Base-by-base conservation (phyloP, 2,888 invertebrate species). In the Napeogenes inachia region DNA sequence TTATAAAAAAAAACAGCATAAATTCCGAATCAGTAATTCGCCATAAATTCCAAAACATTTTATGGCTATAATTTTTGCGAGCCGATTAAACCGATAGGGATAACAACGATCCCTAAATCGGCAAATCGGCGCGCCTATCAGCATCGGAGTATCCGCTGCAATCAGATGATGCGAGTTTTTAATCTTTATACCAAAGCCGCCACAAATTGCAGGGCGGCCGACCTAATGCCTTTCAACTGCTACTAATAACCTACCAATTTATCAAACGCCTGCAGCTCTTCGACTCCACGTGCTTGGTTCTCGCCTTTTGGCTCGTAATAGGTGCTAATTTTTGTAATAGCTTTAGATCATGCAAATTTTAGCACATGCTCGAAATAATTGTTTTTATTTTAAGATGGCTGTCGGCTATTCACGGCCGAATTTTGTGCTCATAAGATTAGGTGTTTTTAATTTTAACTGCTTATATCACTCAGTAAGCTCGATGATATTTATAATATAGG, bases 241-340 rank as follows among this genome's bases (percentile, higher is more conserved):
- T 90, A 86, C 89, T 89, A 89, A 90, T 89, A 89, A 85, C 89
- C 89, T 89, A 89, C 86, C 90, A 89, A 90, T 90, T 89, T 87
- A 90, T 90, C 88, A 89, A 87, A 84, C 72, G 82, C 85, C 84
- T 73, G 75, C 76, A 79, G 85, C 82, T 45, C 46, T 50, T 50
- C 10, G 50, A 8, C 21, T 50, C 3, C 57, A 54, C 60, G 60
- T 57, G 46, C 62, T 64, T 58, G 64, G 54, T 57, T 64, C 64
- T 60, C 53, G 61, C 57, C 42, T 60, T 45, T 47, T 38, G 61
- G 45, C 21, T 60, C 58, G 60, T 66, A 62, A 67, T 64, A 62
- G 66, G 62, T 67, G 64, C 60, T 64, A 67, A 67, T 67, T 64
- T 62, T 60, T 56, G 64, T 61, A 61, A 64, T 62, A 59, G 60